phyloP scores from a whole-genome alignment of 2,797 vertebrate genomes.

The Leptoclinus maculatus region DNA sequence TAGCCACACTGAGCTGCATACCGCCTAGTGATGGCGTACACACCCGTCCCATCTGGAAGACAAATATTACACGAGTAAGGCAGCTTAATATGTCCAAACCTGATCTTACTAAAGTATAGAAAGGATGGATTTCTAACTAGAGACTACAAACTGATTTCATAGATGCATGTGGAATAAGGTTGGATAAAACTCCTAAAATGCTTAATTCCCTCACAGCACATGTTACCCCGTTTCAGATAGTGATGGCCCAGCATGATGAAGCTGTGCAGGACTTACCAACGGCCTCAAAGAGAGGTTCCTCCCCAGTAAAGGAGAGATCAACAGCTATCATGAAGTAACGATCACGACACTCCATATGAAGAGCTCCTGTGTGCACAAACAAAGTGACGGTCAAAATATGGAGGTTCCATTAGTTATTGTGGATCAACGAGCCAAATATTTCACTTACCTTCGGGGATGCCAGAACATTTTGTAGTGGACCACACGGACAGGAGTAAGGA shows the following conservation, averaged over 20 bases:
- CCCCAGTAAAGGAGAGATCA: slow-evolving; percentile 54
- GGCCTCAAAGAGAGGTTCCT: slow-evolving; percentile 70
- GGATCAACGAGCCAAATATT: not conserved
- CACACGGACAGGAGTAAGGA: slow-evolving; percentile 39
- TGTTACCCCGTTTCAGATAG: not conserved
- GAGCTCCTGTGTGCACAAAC: slow-evolving; percentile 35
- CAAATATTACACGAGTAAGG: not conserved
- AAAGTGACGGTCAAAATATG: not conserved
- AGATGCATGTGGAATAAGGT: not conserved
- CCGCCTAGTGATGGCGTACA: slow-evolving; percentile 48
- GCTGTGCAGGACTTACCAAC: slow-evolving; percentile 57
- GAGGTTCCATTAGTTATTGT: too few relatives aligned
- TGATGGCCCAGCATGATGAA: not conserved
- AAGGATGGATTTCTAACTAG: too few relatives aligned
- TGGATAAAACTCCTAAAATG: not conserved
- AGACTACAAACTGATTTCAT: not conserved
- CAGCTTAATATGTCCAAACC: not conserved
- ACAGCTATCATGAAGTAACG: slow-evolving; percentile 69
- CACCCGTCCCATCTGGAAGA: slow-evolving; percentile 52
- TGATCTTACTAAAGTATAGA: too few relatives aligned
- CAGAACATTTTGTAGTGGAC: slow-evolving; percentile 2
- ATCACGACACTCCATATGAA: slow-evolving; percentile 73
- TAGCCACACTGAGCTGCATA: slow-evolving; percentile 80
- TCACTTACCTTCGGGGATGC: slow-evolving; percentile 46
- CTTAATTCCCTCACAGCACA: not conserved